Base-by-base conservation (phyloP, 2,888 invertebrate genomes). In the Tetragonisca angustula region DNA sequence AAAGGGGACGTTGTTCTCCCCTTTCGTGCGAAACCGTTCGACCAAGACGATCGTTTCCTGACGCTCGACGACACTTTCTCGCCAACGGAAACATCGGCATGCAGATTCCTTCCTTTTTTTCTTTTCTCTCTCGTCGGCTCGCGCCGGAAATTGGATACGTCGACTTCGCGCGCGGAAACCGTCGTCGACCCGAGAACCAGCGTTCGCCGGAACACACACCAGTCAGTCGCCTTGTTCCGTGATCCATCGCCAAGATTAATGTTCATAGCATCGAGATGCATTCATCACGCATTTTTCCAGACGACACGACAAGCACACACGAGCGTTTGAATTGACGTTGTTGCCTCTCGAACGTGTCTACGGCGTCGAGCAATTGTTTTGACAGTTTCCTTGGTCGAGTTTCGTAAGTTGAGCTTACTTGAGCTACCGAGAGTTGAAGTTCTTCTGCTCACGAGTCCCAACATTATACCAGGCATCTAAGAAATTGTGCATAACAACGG, bases 111-210 rank as follows among this genome's bases (percentile, higher is more conserved):
- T 78, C 64, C 64, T 19, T 2, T 52, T 17, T 43, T 9, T n/a
- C 13, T 15, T n/a, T n/a, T n/a, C n/a, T 56, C 13, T 79, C 74
- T 19, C 67, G 32, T 21, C 17, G 52, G 67, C 17, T n/a, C 49
- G 21, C 54, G 24, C 27, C 75, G 82, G 82, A 80, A 83, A 83
- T 83, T 80, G 75, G 61, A 75, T 19, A 24, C 56, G 67, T 68
- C 77, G 56, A 15, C 19, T 59, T 15, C n/a, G 70, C 65, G 74
- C 65, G 17, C 52, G 79, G 43, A 43, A 43, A 43, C 9, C 43
- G 43, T 43, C 9, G 9, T 50, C 71, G 71, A 67, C 82, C 68
- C n/a, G 54, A 32, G 36, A 27, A 52, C 27, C 32, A 32, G 21
- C 36, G 32, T 50, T 17, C 32, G 5, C 27, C 27, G 43, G 62